phyloP scores from a whole-genome alignment of 2,888 invertebrate genomes.

The Electrophaes corylata region DNA sequence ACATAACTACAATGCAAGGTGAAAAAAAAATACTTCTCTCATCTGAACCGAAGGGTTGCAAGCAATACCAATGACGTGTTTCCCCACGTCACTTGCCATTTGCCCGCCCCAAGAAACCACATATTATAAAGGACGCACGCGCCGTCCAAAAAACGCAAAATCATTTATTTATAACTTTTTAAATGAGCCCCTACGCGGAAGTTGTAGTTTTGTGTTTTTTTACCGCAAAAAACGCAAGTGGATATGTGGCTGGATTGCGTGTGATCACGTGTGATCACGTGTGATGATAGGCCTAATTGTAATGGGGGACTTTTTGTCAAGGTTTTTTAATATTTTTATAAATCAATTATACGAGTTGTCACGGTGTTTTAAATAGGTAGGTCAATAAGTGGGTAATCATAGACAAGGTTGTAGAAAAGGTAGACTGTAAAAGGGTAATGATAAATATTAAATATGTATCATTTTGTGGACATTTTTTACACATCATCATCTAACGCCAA shows the following conservation, averaged over 20 bases:
- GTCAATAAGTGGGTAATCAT: background rate
- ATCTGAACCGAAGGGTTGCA: constrained; percentile 52
- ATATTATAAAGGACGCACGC: constrained; percentile 61
- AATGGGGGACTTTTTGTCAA: constrained; percentile 24
- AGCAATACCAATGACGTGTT: constrained; percentile 72
- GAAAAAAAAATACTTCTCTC: constrained; percentile 34
- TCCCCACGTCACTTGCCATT: constrained; percentile 66
- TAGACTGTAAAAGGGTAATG: too few species aligned
- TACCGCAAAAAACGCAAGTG: constrained; percentile 39
- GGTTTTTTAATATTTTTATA: constrained; percentile 25
- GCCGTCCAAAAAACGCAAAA: constrained; percentile 68
- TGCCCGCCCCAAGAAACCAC: constrained; percentile 50
- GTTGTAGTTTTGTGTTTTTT: constrained; percentile 45
- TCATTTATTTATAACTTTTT: constrained; percentile 74
- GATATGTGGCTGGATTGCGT: constrained; percentile 27
- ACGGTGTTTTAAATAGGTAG: background rate
- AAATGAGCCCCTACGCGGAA: constrained; percentile 49
- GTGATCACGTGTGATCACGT: constrained; percentile 36
- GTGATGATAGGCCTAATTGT: constrained; percentile 45
- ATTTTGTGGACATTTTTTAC: too few species aligned
- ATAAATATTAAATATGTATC: too few species aligned
- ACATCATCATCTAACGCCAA: too few species aligned
- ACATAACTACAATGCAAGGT: too few species aligned
- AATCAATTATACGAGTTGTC: background rate
- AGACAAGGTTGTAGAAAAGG: too few species aligned